Conservation (phyloP, 2,888 invertebrate species). For the Miltochrista miniata region DNA sequence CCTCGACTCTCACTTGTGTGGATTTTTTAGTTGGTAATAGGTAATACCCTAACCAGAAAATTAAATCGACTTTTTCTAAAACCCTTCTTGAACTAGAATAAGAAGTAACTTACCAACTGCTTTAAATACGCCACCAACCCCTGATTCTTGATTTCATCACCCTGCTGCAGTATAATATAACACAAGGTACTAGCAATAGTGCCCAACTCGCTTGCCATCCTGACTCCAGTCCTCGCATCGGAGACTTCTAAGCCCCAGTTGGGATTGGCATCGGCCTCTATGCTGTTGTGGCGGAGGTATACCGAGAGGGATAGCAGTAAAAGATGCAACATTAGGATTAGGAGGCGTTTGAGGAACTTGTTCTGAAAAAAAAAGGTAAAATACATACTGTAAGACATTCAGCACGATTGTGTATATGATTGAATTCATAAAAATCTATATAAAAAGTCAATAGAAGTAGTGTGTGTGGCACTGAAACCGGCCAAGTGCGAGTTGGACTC, state of each 20-base stretch:
- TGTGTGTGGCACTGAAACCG: no score
- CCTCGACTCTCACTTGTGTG: no score
- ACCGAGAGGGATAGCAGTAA: slow-evolving; percentile 94
- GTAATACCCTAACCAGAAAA: no score
- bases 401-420: no score
- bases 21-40: no score
- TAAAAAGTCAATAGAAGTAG: no score
- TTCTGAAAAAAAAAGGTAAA: slow-evolving; percentile 84
- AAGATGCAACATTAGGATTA: slow-evolving; percentile 94
- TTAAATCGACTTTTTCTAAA: not conserved
- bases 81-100: no score
- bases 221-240: slow-evolving; percentile 72
- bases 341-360: slow-evolving; percentile 95
- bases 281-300: slow-evolving; percentile 89
- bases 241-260: slow-evolving; percentile 67
- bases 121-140: slow-evolving; percentile 95
- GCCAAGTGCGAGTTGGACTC: no score
- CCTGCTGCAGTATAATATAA: slow-evolving; percentile 95
- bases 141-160: slow-evolving; percentile 97
- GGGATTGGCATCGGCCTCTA: slow-evolving; percentile 63
- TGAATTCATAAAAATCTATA: no score
- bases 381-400: no score
- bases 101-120: slow-evolving; percentile 88
- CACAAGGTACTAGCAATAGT: slow-evolving; percentile 93
- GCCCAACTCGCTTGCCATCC: slow-evolving; percentile 92